Evolutionary conservation across 1,140 invertebrate genomes (phyloP).

Genomic region (Archivesica marissinica): DNA sequence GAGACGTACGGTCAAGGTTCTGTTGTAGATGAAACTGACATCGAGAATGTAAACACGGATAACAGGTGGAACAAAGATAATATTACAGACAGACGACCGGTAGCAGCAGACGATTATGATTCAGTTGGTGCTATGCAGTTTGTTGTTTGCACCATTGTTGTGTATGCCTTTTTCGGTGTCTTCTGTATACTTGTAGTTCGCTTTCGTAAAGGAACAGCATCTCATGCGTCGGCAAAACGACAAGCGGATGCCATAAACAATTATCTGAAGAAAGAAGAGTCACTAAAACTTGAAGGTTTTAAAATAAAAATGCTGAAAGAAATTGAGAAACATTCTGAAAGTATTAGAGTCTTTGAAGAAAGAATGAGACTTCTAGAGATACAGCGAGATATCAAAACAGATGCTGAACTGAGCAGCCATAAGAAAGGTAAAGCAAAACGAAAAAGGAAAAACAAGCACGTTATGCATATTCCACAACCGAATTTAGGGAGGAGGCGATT

Average conservation of each 20-base stretch:
- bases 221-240: not conserved
- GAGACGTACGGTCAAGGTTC: not conserved
- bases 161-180: slow-evolving; percentile 44
- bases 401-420: not conserved
- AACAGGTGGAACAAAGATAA: not conserved
- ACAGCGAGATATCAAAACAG: not conserved
- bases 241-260: slow-evolving; percentile 23
- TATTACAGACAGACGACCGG: not conserved
- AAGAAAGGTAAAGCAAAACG: not conserved
- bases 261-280: slow-evolving; percentile 29
- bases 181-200: slow-evolving; percentile 27
- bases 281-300: slow-evolving; percentile 42
- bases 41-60: not conserved
- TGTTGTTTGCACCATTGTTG: slow-evolving; percentile 25
- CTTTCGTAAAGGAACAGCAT: not conserved
- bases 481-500: not conserved
- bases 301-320: slow-evolving; percentile 34
- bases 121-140: slow-evolving; percentile 50
- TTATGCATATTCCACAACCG: not conserved
- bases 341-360: slow-evolving; percentile 33
- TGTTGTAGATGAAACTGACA: not conserved
- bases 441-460: not conserved
- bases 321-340: slow-evolving; percentile 26
- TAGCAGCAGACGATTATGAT: slow-evolving; percentile 4
- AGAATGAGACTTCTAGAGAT: slow-evolving; percentile 24